Percentiles rank a stretch among this genome's conserved stretches.
Evolutionary conservation across 2,888 invertebrate genomes (phyloP).

Genomic region (Spicauda simplicius): DNA sequence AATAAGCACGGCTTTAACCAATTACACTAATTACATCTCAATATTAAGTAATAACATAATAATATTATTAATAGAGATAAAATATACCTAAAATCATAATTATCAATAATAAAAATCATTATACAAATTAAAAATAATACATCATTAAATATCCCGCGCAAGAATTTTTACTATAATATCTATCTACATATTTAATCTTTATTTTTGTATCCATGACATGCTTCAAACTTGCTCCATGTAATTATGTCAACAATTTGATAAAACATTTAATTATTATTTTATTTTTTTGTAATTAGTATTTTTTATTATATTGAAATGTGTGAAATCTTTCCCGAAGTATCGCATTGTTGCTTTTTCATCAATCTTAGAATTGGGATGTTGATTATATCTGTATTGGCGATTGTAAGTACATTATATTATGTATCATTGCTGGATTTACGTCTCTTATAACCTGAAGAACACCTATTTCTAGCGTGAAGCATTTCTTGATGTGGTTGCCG

Average conservation of each 20-base stretch:
- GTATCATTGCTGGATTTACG: background rate
- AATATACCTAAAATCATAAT: too few relatives aligned
- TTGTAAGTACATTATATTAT: background rate
- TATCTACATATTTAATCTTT: background rate
- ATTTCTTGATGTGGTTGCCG: too few relatives aligned
- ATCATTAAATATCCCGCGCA: too few relatives aligned
- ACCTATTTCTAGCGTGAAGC: too few relatives aligned
- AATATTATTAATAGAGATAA: too few relatives aligned
- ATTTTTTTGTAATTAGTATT: background rate
- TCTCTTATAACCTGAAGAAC: too few relatives aligned
- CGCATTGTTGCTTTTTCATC: background rate
- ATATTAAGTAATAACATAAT: too few relatives aligned
- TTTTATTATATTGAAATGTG: background rate
- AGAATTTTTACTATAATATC: too few relatives aligned
- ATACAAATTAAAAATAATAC: too few relatives aligned
- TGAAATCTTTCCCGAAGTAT: background rate
- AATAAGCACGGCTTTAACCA: too few relatives aligned
- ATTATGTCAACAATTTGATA: background rate
- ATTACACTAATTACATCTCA: too few relatives aligned
- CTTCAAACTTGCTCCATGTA: background rate
- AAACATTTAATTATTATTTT: background rate
- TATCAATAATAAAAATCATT: too few relatives aligned
- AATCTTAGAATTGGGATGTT: background rate
- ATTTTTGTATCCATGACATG: background rate
- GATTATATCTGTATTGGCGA: background rate